Evolutionary conservation across 2,113 vertebrate genomes (phyloP).

Genomic region (Triplophysa rosa): DNA sequence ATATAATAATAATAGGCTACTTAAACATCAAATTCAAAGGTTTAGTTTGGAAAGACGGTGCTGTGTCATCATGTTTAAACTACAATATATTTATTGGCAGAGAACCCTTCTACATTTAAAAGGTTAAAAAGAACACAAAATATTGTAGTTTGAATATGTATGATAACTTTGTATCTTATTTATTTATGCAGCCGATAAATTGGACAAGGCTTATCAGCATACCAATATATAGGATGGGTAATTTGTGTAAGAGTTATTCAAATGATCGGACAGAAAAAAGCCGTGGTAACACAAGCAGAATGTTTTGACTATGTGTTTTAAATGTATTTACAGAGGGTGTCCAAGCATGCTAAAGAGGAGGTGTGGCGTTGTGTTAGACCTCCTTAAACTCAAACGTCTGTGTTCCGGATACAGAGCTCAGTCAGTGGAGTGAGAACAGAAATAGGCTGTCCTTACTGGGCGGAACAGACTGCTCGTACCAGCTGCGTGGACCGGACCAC

Average conservation of each 20-base stretch:
- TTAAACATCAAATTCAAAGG: not conserved
- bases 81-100: not conserved
- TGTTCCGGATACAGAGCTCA: conserved; percentile 40
- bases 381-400: conserved; percentile 48
- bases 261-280: not conserved
- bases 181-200: not conserved
- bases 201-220: not conserved
- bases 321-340: conserved; percentile 31
- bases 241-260: not conserved
- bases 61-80: not conserved
- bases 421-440: conserved; percentile 28
- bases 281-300: not conserved
- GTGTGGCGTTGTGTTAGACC: conserved; percentile 44
- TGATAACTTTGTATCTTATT: not conserved
- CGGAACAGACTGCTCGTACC: conserved; percentile 36
- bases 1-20: too few relatives aligned
- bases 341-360: conserved; percentile 23
- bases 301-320: not conserved
- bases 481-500: conserved; percentile 28
- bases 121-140: not conserved
- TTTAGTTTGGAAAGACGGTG: not conserved
- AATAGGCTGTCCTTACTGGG: conserved; percentile 53
- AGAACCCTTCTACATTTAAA: not conserved
- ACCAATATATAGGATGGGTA: not conserved
- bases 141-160: not conserved